Conservation (phyloP, 2,113 vertebrate genomes). For the Cairina moschata region DNA sequence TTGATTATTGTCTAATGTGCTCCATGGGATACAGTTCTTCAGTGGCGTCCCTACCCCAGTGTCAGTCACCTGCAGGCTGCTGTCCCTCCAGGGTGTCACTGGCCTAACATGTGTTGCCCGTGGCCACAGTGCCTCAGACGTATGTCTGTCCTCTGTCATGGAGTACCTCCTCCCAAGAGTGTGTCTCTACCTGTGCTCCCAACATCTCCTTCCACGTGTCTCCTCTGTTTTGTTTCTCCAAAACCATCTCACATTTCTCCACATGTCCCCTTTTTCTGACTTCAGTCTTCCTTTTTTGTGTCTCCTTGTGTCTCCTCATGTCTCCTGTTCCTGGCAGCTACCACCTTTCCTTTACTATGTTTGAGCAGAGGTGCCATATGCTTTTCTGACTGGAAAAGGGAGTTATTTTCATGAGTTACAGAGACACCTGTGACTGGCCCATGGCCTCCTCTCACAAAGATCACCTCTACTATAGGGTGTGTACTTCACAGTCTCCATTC, state of each 20-base stretch:
- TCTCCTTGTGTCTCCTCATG: not conserved
- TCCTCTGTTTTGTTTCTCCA: not conserved
- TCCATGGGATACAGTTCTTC: not conserved
- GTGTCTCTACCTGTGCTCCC: not conserved
- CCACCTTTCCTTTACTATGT: not conserved
- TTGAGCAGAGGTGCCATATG: not conserved
- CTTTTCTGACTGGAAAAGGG: not conserved
- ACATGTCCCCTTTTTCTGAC: not conserved
- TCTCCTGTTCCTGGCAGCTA: not conserved
- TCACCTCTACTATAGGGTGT: too few relatives aligned
- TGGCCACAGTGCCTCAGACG: not conserved
- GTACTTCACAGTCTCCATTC: not conserved
- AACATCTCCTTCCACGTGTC: accelerated
- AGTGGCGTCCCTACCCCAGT: not conserved
- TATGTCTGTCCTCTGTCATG: not conserved
- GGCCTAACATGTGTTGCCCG: not conserved
- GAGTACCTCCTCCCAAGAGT: not conserved
- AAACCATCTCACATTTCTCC: not conserved
- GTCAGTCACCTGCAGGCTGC: not conserved
- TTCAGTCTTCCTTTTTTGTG: not conserved
- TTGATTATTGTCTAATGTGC: not conserved
- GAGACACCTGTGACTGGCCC: not conserved
- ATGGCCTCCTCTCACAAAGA: not conserved
- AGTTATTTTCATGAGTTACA: not conserved
- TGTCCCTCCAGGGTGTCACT: not conserved